Evolutionary conservation across 2,888 invertebrate species (phyloP).

Genomic region (Zootermopsis nevadensis): DNA sequence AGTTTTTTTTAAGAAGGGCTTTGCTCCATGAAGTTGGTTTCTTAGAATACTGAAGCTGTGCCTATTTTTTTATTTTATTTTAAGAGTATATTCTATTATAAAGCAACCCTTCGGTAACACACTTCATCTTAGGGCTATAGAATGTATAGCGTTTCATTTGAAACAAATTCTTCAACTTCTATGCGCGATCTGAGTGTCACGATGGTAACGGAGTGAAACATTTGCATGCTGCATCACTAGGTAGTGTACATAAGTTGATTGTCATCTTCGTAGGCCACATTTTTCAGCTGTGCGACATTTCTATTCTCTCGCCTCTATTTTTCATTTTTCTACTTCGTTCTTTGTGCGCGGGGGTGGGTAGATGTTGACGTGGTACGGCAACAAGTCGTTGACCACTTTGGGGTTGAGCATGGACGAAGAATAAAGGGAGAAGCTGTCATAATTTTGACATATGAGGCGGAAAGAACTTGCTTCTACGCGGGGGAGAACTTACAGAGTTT

Average conservation of each 20-base stretch:
- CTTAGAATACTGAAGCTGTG: too few species aligned
- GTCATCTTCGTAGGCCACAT: constrained; percentile 12
- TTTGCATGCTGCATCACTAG: neutral
- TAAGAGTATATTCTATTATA: too few species aligned
- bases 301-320: constrained; percentile 21
- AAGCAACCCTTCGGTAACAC: too few species aligned
- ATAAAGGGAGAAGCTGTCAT: constrained; percentile 33
- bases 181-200: too few species aligned
- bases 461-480: constrained; percentile 8
- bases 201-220: too few species aligned
- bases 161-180: too few species aligned
- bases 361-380: constrained; percentile 16
- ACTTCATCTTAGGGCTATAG: too few species aligned
- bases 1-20: too few species aligned
- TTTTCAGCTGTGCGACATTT: constrained; percentile 15
- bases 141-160: too few species aligned
- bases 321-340: neutral
- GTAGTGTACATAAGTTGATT: neutral
- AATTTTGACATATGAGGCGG: constrained; percentile 42
- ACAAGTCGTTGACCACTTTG: constrained; percentile 25
- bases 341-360: neutral
- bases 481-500: constrained; percentile 29
- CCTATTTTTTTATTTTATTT: too few species aligned
- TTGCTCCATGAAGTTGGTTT: too few species aligned
- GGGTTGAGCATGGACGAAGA: constrained; percentile 1